phyloP scores from a whole-genome alignment of 1,140 invertebrate species.

The Epicauta chinensis region DNA sequence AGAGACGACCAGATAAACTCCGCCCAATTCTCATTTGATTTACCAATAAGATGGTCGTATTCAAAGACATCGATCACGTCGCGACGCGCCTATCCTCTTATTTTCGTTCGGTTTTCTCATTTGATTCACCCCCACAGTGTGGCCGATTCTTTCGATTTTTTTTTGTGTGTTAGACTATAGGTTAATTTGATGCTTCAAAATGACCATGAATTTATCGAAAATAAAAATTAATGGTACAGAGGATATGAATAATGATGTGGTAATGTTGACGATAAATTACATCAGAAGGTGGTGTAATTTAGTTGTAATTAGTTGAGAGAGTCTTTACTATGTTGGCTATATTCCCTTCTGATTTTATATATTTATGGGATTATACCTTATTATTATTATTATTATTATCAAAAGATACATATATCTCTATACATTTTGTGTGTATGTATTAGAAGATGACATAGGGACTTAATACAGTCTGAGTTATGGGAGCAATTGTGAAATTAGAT shows the following conservation, averaged over 20 bases:
- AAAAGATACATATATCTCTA: no score
- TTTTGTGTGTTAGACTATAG: no score
- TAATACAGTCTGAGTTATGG: constrained; percentile 32
- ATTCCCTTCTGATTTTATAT: no score
- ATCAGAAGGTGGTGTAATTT: constrained; percentile 11
- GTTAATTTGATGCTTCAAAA: no score
- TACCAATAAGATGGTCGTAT: constrained; percentile 3
- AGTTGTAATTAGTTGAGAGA: constrained; percentile 16
- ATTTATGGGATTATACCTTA: no score
- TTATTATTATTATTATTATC: no score
- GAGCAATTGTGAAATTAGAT: constrained; percentile 40
- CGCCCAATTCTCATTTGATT: constrained; percentile 4
- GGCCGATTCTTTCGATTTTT: no score
- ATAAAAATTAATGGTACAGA: no score
- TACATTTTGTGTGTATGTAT: no score
- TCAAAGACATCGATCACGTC: constrained; percentile 18
- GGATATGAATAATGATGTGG: no score
- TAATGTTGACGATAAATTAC: constrained; percentile 19
- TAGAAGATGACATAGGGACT: constrained; percentile 13
- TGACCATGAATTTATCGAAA: no score
- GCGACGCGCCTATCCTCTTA: constrained; percentile 3
- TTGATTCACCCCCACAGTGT: not conserved
- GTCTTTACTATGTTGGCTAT: no score
- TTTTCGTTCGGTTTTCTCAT: constrained; percentile 2
- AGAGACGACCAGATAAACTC: not conserved